A percentile compares a stretch with the other conserved stretches of the same genome.
phyloP scores from a whole-genome alignment of 2,113 vertebrate species.

The Jacana jacana region DNA sequence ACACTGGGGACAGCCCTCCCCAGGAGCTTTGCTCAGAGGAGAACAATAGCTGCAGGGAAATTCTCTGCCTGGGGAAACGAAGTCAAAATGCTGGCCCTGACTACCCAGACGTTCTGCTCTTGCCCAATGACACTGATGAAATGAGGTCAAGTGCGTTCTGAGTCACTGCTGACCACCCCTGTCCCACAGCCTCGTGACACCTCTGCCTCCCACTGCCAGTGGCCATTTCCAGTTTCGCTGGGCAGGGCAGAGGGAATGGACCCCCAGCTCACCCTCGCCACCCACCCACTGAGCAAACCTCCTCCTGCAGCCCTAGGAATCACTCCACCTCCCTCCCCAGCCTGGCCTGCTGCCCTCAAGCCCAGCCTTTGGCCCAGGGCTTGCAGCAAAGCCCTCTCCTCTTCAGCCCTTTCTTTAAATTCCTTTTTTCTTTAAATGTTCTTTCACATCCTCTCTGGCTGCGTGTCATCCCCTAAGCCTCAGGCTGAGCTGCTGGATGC shows the following conservation, averaged over 20 bases:
- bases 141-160: neutral
- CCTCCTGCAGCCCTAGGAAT: neutral
- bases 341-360: neutral
- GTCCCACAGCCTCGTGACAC: neutral
- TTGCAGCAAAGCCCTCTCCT: neutral
- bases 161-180: neutral
- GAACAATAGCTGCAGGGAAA: fast-evolving
- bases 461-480: neutral
- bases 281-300: neutral
- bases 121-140: neutral
- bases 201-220: neutral
- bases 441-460: neutral
- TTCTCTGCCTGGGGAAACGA: neutral
- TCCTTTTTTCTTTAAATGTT: neutral
- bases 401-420: too few relatives aligned
- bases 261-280: neutral
- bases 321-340: neutral
- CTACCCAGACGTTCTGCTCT: neutral
- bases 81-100: neutral
- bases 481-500: neutral
- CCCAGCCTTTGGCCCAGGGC: neutral
- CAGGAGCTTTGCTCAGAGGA: neutral
- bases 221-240: neutral
- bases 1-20: neutral
- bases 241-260: neutral